Base-by-base conservation (phyloP, 2,888 invertebrate species). In the Hypsopygia costalis region DNA sequence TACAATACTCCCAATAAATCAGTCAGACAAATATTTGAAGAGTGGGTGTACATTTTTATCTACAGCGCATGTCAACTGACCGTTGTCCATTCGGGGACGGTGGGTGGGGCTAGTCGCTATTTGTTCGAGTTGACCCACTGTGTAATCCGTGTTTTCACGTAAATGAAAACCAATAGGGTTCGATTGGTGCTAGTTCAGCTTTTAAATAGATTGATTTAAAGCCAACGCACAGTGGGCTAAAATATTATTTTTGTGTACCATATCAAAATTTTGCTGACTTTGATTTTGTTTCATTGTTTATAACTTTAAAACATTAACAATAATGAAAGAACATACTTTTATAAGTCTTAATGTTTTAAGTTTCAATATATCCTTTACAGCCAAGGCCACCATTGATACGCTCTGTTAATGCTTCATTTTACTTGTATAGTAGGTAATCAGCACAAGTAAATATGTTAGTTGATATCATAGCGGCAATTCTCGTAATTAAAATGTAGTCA, bases 1-100 rank as follows among this genome's bases (percentile, higher is more conserved):
- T 36, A 33, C 42, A 38, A 45, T 41, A 44, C 31, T 31, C 12
- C 43, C 47, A 47, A 65, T 63, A 66, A 66, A 64, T 68, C 59
- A 61, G 46, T 47, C 41, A 43, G 42, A 41, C 38, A 51, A 51
- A 52, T 47, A 49, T 46, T 39, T 44, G 36, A 30, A 30, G 11
- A 47, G 76, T 77, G 79, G 77, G 78, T 71, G 81, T 76, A 61
- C 67, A 66, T 52, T 66, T 70, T 62, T 66, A 65, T 70, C 49
- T 49, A 74, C 49, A 36, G 85, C 85, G 86, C 86, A 83, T 85
- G 85, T 80, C 49, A 43, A 34, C 55, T 87, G 85, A 87, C 87
- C 86, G 83, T 53, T 85, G 87, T 82, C 87, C 87, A 81, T 58
- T 85, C 55, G 58, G 69, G 64, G 55, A 48, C 62, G 51, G 81